These are phyloP conservation scores for Acronicta alni DNA, from an alignment of 2,888 invertebrate genomes.

Conservation along the genomic window DNA sequence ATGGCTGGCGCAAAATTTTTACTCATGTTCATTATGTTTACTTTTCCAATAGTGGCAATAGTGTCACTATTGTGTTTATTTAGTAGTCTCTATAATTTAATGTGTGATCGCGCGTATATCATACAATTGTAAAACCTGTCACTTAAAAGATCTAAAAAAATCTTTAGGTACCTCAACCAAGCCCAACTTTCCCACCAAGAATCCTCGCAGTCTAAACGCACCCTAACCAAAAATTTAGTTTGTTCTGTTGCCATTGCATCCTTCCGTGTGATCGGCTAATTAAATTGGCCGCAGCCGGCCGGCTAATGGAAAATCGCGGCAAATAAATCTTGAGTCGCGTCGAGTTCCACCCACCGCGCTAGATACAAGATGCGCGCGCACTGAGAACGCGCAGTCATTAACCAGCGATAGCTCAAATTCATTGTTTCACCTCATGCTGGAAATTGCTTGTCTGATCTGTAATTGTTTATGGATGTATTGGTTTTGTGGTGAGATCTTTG, in stretches of 20 bases:
- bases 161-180: too few species aligned
- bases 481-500: conserved; percentile 7
- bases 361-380: conserved; percentile 47
- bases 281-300: conserved; percentile 74
- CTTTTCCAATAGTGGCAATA: too few species aligned
- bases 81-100: too few species aligned
- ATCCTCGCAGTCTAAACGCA: conserved; percentile 22
- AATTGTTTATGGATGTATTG: conserved; percentile 37
- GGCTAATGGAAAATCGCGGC: conserved; percentile 79
- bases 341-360: conserved; percentile 65
- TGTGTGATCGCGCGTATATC: too few species aligned
- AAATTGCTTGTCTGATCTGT: conserved; percentile 49
- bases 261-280: conserved; percentile 86
- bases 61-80: too few species aligned
- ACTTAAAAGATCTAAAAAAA: too few species aligned
- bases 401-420: conserved; percentile 47
- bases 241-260: conserved; percentile 68
- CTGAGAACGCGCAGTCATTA: conserved; percentile 40
- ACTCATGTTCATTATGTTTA: too few species aligned
- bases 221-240: conserved; percentile 58
- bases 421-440: conserved; percentile 49
- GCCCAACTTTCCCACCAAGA: conserved; percentile 3
- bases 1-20: too few species aligned
- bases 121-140: too few species aligned
- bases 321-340: conserved; percentile 75